These are phyloP conservation scores for Nemotelus nigrinus DNA, from an alignment of 2,888 invertebrate species.

Conservation along the genomic window DNA sequence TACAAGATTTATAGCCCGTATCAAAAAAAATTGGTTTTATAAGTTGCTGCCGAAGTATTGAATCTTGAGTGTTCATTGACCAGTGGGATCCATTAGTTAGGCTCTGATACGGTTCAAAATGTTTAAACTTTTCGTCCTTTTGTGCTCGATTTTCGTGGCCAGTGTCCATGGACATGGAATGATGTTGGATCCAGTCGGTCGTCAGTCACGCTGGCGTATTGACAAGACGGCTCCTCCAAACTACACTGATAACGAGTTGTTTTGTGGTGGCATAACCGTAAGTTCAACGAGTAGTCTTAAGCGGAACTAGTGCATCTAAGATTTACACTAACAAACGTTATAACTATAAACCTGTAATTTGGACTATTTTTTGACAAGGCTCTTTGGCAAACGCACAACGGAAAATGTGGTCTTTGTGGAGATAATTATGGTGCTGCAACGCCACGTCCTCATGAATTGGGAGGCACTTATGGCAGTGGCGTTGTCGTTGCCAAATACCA, in stretches of 20 bases:
- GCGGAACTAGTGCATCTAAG: neutral
- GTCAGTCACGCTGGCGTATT: conserved; percentile 65
- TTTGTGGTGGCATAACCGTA: conserved; percentile 42
- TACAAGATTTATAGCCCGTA: no score
- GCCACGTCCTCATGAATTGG: conserved; percentile 68
- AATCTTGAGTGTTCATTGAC: no score
- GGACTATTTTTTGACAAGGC: neutral
- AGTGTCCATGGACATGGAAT: conserved; percentile 60
- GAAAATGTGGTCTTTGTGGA: conserved; percentile 69
- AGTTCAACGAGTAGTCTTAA: neutral
- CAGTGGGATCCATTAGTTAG: no score
- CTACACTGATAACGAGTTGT: conserved; percentile 62
- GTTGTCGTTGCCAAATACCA: conserved; percentile 64
- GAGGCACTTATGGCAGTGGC: conserved; percentile 66
- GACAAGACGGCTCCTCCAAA: conserved; percentile 62
- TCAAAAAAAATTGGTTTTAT: no score
- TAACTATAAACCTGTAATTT: neutral
- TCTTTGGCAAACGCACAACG: conserved; percentile 61
- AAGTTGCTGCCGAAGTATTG: no score
- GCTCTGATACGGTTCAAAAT: neutral
- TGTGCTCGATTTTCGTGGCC: neutral
- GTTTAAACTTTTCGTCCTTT: neutral
- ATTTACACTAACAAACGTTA: neutral
- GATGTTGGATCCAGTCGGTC: conserved; percentile 64
- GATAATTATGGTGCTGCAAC: conserved; percentile 64